Base-by-base conservation (phyloP, 1,140 invertebrate species). In the Metopolophium dirhodum region DNA sequence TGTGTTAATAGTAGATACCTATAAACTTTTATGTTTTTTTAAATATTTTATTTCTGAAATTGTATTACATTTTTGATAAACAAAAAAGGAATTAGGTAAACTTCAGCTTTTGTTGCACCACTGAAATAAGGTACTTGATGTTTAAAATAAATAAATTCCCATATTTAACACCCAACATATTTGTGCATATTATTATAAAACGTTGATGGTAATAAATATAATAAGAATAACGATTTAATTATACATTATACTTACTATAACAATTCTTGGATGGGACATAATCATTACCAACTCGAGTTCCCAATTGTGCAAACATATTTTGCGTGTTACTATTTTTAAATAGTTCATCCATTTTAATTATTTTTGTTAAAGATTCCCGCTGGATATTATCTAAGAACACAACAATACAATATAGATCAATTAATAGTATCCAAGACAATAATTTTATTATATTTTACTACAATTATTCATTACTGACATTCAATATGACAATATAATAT, bases 281-380 rank as follows among this genome's bases (percentile, higher is more conserved):
- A 37, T 93, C 49, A 37, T 86, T 49, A 20, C 20, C 49, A 23
- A 85, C 49, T 0, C 85, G 51, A 30, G 14, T 93, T 45, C 91
- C 77, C 49, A 93, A 57, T 20, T 93, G 91, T 2, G 91, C 8
- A 57, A 93, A 93, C 77, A 93, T 86, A 26, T 18, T 93, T 85
- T 93, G 82, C 22, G 57, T 51, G 35, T 93, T 51, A 57, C 37
- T 90, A n/a, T 45, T 90, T 20, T 47, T 30, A n/a, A 90, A 90
- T 57, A 89, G 35, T n/a, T 54, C 49, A 49, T n/a, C 47, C 47
- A 88, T 86, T 47, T 86, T 77, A 77, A 77, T 7, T 77, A n/a
- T 77, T 77, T 77, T 77, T 14, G 61, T 77, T 77, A n/a, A 77
- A 22, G 51, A 54, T 54, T 0, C 11, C 49, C 14, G 9, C 30